These are phyloP conservation scores for Lagenorhynchus albirostris DNA, from an alignment of 2,113 vertebrate genomes.

Conservation along the genomic window DNA sequence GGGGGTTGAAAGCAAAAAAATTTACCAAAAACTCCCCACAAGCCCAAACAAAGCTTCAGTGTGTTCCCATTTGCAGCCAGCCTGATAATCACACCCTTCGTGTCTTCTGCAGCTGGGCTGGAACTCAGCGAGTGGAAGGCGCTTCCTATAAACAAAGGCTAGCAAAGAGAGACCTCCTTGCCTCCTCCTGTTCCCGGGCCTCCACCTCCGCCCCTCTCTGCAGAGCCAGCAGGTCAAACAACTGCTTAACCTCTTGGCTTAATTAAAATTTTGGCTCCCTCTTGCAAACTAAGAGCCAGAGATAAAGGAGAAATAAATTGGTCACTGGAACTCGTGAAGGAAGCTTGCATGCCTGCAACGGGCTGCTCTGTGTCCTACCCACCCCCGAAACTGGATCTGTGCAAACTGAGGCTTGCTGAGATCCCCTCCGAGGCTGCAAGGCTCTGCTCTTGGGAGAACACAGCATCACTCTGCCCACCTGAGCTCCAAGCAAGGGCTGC, in stretches of 20 bases:
- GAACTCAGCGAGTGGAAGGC: slow-evolving; percentile 45
- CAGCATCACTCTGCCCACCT: no score
- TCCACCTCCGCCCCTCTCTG: neutral
- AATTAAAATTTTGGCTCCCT: slow-evolving; percentile 74
- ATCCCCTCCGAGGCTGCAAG: neutral
- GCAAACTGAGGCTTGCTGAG: neutral
- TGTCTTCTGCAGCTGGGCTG: slow-evolving; percentile 3
- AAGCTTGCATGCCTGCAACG: neutral
- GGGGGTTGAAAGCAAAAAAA: neutral
- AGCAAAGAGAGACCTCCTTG: slow-evolving; percentile 53
- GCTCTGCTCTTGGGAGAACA: accelerated
- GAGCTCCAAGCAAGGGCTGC: neutral
- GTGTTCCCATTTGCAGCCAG: slow-evolving; percentile 57
- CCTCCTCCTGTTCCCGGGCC: slow-evolving; percentile 62
- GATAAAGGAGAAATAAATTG: slow-evolving; percentile 48
- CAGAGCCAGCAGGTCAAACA: slow-evolving; percentile 73
- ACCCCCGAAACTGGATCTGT: neutral
- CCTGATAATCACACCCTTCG: slow-evolving; percentile 49
- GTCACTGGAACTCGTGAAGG: neutral
- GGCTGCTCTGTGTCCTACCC: neutral
- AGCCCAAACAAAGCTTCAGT: slow-evolving; percentile 57
- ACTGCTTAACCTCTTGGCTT: slow-evolving; percentile 71
- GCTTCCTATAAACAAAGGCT: slow-evolving; percentile 69
- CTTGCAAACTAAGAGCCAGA: slow-evolving; percentile 62
- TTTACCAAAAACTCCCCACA: slow-evolving; percentile 59